A percentile compares a stretch with the other conserved stretches of the same genome.
phyloP scores from a whole-genome alignment of 2,888 invertebrate species.

The Lobophora halterata region DNA sequence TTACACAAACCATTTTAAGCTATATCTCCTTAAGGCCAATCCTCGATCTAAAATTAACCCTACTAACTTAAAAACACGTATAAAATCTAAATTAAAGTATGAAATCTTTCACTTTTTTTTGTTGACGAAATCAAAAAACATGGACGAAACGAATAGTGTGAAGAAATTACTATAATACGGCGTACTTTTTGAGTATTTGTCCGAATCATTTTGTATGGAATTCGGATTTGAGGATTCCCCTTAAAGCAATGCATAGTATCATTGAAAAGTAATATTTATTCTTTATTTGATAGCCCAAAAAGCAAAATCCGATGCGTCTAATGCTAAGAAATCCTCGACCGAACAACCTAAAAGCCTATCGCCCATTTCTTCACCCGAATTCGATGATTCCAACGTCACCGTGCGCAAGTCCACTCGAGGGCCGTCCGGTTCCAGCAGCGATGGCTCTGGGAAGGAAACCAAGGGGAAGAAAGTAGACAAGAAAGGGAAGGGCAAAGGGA shows the following conservation, averaged over 20 bases:
- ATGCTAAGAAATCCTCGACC: slow-evolving; percentile 14
- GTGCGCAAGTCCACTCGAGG: slow-evolving; percentile 46
- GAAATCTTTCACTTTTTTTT: too few relatives aligned
- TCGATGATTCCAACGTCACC: slow-evolving; percentile 59
- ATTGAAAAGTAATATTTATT: background rate
- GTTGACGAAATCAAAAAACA: too few relatives aligned
- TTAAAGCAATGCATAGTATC: background rate
- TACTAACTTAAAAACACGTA: too few relatives aligned
- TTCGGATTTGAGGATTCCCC: too few relatives aligned
- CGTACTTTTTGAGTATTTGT: too few relatives aligned
- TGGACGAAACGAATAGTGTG: too few relatives aligned
- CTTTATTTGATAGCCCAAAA: slow-evolving; percentile 36
- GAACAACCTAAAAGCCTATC: slow-evolving; percentile 16
- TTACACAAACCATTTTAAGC: too few relatives aligned
- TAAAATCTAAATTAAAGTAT: too few relatives aligned
- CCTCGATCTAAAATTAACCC: too few relatives aligned
- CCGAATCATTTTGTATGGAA: too few relatives aligned
- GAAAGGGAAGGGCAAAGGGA: slow-evolving; percentile 35
- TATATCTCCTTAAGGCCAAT: too few relatives aligned
- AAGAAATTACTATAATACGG: too few relatives aligned
- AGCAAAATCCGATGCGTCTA: slow-evolving; percentile 35
- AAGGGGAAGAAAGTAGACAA: background rate
- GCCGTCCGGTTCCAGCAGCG: slow-evolving; percentile 40
- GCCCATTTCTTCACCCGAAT: slow-evolving; percentile 37
- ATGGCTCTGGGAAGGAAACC: slow-evolving; percentile 2